These are phyloP conservation scores for Hypanus sabinus DNA, from an alignment of 2,113 vertebrate species.

Conservation along the genomic window DNA sequence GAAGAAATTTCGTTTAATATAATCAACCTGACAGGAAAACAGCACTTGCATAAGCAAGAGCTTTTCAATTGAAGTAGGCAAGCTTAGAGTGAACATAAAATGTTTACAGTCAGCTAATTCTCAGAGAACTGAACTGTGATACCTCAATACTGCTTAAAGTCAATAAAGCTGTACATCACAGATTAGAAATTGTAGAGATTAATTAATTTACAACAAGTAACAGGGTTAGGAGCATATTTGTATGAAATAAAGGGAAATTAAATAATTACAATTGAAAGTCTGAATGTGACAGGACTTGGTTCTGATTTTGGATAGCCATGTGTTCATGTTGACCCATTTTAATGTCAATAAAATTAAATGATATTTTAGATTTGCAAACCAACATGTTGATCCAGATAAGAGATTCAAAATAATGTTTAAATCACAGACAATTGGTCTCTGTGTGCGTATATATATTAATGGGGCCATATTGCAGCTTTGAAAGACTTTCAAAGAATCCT, in stretches of 20 bases:
- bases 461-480: not conserved
- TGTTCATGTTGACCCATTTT: not conserved
- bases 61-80: not conserved
- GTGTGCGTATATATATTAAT: not conserved
- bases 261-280: not conserved
- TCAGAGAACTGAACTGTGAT: not conserved
- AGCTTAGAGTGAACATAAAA: not conserved
- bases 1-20: not conserved
- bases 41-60: not conserved
- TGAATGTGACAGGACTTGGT: too few species aligned
- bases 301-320: not conserved
- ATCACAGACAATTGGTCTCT: not conserved
- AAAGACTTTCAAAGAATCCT: not conserved
- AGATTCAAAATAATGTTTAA: not conserved
- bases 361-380: not conserved
- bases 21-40: not conserved
- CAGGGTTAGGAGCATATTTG: not conserved
- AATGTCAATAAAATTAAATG: not conserved
- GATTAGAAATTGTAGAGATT: constrained; percentile 1
- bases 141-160: not conserved
- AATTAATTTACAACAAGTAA: not conserved
- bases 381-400: not conserved
- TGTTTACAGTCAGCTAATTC: not conserved
- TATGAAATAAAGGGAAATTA: not conserved
- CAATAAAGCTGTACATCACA: not conserved